These are phyloP conservation scores for Drosophila virilis DNA, from an alignment of 1,140 invertebrate species.

Conservation along the genomic window DNA sequence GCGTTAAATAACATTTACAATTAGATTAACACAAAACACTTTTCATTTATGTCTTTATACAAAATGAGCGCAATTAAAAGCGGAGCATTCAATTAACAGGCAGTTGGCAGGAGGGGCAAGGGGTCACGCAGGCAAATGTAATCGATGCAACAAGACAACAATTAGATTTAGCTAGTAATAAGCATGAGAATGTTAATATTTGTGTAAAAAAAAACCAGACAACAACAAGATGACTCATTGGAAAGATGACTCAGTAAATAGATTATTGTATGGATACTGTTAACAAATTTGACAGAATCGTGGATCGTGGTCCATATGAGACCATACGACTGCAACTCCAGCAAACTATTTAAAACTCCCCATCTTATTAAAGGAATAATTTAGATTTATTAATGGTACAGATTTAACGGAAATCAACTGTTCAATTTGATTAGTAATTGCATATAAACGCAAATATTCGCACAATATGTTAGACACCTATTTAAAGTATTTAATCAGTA, in stretches of 20 bases:
- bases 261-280: slow-evolving; percentile 5
- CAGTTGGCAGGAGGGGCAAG: slow-evolving; percentile 6
- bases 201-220: slow-evolving; percentile 21
- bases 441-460: no score
- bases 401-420: no score
- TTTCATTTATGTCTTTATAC: slow-evolving; percentile 30
- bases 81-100: slow-evolving; percentile 33
- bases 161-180: slow-evolving; percentile 31
- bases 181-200: slow-evolving; percentile 34
- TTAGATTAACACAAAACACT: slow-evolving; percentile 37
- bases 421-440: no score
- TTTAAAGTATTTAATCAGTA: no score
- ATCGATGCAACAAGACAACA: slow-evolving; percentile 46
- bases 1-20: slow-evolving; percentile 36
- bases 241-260: slow-evolving; percentile 27
- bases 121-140: slow-evolving; percentile 37
- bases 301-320: background rate
- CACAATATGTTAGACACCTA: no score
- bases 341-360: no score
- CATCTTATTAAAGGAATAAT: no score
- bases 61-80: slow-evolving; percentile 27
- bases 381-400: no score
- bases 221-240: slow-evolving; percentile 36
- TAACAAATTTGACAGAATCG: background rate
- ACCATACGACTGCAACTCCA: no score